Base-by-base conservation (phyloP, 2,888 invertebrate species). In the Tromatobia lineatoria region DNA sequence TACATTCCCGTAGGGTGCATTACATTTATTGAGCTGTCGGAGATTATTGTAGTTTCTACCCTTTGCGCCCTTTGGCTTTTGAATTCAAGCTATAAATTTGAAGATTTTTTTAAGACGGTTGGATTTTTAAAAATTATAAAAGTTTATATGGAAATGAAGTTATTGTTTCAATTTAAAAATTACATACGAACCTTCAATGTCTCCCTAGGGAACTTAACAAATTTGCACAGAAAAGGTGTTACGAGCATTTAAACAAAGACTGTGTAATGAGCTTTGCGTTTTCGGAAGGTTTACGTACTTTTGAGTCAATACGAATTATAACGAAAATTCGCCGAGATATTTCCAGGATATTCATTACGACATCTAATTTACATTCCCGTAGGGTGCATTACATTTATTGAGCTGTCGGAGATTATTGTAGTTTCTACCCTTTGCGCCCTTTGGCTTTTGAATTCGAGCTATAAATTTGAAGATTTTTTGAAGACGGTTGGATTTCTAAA, bases 201-300 rank as follows among this genome's bases (percentile, higher is more conserved):
- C 18, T 54, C 23, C 54, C 23, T 54, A 20, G 54, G 23, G 54
- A 54, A 18, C 54, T 23, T 2, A 20, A 23, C 54, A 54, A 54
- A 54, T 20, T 54, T 54, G 54, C 54, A 20, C 54, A 20, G 20
- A 20, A 54, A 54, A 54, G 54, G 20, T 54, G 23, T 54, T 23
- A 54, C 54, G 54, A 23, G 23, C 54, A 23, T 54, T 54, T 23
- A 20, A 54, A n/a, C 23, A 54, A 54, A 20, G 47, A 47, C n/a
- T 47, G 11, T 3, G 15, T 47, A 47, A 47, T 47, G 38, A 38
- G 47, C 47, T 47, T 47, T 47, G 47, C 0, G n/a, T 47, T 47
- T 47, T n/a, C 15, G 0, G 3, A 15, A 15, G 11, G 1, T 2
- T 3, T 47, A 3, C n/a, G 47, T 47, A 15, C 3, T 47, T 47